These are phyloP conservation scores for Alligator mississippiensis DNA, from an alignment of 2,113 vertebrate species.

Conservation along the genomic window DNA sequence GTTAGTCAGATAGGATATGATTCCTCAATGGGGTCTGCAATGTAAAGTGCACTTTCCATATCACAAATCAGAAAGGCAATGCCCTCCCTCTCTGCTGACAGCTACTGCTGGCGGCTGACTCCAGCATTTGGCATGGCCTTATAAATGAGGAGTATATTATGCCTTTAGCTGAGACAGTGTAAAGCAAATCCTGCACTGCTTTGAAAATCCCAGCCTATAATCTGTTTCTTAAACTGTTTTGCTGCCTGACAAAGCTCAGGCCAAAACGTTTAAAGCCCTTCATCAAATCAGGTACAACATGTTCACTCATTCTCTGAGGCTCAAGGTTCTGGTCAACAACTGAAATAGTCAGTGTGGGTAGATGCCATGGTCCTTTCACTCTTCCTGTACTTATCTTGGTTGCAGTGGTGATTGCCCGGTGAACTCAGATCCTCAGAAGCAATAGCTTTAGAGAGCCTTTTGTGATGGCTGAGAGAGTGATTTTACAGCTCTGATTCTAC, in stretches of 20 bases:
- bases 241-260: background rate
- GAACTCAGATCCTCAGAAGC: background rate
- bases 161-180: background rate
- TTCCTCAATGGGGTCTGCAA: rapidly evolving
- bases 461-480: background rate
- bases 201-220: background rate
- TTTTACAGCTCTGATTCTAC: background rate
- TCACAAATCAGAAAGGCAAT: background rate
- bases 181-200: background rate
- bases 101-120: rapidly evolving
- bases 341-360: background rate
- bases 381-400: background rate
- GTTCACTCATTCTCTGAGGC: background rate
- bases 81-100: background rate
- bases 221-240: background rate
- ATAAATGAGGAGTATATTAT: rapidly evolving
- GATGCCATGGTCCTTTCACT: background rate
- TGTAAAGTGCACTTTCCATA: rapidly evolving
- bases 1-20: background rate
- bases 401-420: background rate
- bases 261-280: background rate
- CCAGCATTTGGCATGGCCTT: rapidly evolving
- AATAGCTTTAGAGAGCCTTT: background rate
- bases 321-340: background rate
- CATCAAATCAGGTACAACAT: background rate